These are phyloP conservation scores for Artibeus lituratus DNA, from an alignment of 2,797 vertebrate species.

Conservation along the genomic window DNA sequence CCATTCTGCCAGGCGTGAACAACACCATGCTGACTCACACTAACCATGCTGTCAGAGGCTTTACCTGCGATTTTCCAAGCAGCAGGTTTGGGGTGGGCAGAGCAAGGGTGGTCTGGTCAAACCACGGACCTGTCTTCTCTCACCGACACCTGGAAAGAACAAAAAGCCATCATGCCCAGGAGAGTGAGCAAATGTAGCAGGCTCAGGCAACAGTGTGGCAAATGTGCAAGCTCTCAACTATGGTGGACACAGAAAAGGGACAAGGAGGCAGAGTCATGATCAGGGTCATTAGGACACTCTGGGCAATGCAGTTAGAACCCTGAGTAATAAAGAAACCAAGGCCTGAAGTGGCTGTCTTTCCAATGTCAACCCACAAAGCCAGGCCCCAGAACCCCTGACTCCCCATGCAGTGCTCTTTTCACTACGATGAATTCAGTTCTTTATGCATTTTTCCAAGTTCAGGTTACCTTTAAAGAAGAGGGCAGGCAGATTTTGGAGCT, in stretches of 20 bases:
- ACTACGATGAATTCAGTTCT: background rate
- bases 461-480: background rate
- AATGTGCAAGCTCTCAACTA: fast-evolving
- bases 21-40: constrained; percentile 43
- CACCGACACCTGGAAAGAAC: background rate
- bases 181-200: background rate
- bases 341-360: background rate
- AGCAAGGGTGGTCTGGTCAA: background rate
- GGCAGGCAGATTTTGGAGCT: background rate
- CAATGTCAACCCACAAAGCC: background rate
- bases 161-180: background rate
- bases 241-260: background rate
- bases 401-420: background rate
- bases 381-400: background rate
- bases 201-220: background rate
- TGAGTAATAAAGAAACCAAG: background rate
- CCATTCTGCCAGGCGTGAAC: background rate
- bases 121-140: background rate
- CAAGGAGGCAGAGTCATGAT: background rate
- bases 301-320: background rate
- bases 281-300: background rate
- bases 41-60: background rate
- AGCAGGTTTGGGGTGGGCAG: constrained; percentile 16
- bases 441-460: background rate
- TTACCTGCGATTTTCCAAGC: constrained; percentile 44